phyloP scores from a whole-genome alignment of 2,888 invertebrate species.

The Agapetus fuscipes region DNA sequence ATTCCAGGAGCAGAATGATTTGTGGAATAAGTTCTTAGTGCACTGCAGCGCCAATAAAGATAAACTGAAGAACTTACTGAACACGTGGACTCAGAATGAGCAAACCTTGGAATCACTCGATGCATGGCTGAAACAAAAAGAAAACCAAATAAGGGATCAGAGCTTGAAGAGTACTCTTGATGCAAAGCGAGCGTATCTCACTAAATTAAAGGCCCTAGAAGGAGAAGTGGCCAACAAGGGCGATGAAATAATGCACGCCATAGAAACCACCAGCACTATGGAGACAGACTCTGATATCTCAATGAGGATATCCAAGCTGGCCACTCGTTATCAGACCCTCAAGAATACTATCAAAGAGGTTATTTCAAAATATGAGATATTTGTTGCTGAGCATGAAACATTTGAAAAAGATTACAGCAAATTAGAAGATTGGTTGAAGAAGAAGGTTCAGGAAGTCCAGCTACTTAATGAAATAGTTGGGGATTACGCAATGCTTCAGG shows the following conservation, averaged over 20 bases:
- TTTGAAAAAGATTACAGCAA: slow-evolving; percentile 67
- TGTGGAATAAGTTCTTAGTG: slow-evolving; percentile 66
- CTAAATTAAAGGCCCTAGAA: slow-evolving; percentile 63
- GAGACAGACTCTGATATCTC: slow-evolving; percentile 68
- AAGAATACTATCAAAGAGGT: slow-evolving; percentile 76
- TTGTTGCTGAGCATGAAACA: slow-evolving; percentile 73
- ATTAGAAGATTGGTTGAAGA: slow-evolving; percentile 66
- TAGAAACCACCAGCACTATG: slow-evolving; percentile 59
- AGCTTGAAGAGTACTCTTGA: slow-evolving; percentile 78
- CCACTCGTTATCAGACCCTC: slow-evolving; percentile 72
- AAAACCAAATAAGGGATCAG: slow-evolving; percentile 79
- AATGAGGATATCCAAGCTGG: slow-evolving; percentile 64
- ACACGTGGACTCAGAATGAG: slow-evolving; percentile 75
- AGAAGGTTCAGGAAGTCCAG: slow-evolving; percentile 62
- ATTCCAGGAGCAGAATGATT: slow-evolving; percentile 61
- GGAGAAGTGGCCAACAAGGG: slow-evolving; percentile 60
- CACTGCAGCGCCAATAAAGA: slow-evolving; percentile 62
- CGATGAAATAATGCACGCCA: slow-evolving; percentile 55
- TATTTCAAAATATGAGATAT: slow-evolving; percentile 71
- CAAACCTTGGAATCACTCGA: slow-evolving; percentile 66
- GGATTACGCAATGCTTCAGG: slow-evolving; percentile 73
- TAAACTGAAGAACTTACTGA: slow-evolving; percentile 64
- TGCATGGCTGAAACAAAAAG: slow-evolving; percentile 78
- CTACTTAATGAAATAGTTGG: slow-evolving; percentile 77
- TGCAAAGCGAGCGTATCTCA: slow-evolving; percentile 68